Percentiles rank a stretch among this genome's conserved stretches.
These are phyloP conservation scores for Pollenia amentaria DNA, from an alignment of 2,888 invertebrate genomes.

Conservation along the genomic window DNA sequence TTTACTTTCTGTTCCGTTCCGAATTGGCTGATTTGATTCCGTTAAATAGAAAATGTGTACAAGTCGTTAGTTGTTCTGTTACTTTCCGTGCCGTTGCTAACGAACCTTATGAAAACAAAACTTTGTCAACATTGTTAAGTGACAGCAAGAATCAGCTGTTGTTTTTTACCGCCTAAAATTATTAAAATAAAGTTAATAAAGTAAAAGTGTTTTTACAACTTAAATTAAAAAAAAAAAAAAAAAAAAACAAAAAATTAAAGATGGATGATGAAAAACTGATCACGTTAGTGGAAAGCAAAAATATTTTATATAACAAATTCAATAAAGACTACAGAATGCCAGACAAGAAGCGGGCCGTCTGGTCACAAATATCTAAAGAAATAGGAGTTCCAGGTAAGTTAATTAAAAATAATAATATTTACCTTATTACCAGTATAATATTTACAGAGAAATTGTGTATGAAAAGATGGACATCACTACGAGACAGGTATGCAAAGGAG, in stretches of 20 bases:
- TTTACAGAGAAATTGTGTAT: no score
- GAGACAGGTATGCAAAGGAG: neutral
- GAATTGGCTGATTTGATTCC: neutral
- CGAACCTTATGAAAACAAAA: no score
- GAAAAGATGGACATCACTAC: neutral
- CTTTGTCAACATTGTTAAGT: no score
- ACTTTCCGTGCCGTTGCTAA: no score
- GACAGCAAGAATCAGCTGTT: no score
- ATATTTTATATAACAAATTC: no score
- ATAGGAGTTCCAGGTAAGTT: neutral
- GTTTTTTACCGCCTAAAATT: no score
- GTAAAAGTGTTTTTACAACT: neutral
- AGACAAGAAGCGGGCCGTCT: neutral
- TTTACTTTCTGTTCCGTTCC: neutral
- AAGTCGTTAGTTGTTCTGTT: neutral
- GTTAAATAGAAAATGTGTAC: neutral
- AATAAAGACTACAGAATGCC: no score
- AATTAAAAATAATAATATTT: neutral
- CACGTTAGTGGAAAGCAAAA: no score
- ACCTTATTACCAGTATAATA: neutral
- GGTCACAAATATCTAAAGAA: slow-evolving; percentile 7
- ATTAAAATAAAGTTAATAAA: neutral
- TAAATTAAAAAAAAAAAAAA: neutral
- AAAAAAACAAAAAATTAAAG: no score
- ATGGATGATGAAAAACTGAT: no score